Evolutionary conservation across 2,113 vertebrate genomes (phyloP), one percentile per base, ranked within the genome.

Genomic region (Prionailurus bengalensis): DNA sequence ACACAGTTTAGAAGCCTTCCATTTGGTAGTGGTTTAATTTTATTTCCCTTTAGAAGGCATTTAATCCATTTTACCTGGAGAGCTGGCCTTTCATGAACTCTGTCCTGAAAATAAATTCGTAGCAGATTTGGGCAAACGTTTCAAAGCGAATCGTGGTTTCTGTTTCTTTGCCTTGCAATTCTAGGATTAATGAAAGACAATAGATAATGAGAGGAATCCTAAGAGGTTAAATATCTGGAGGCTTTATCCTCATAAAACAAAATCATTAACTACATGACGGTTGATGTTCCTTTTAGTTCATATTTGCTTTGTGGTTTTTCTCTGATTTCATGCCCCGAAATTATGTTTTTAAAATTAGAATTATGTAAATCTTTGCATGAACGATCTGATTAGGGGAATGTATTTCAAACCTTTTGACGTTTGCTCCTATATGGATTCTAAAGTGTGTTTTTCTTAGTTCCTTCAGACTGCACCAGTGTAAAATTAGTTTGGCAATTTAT

Each of bases 11-110:
- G 91, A 88, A 98, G 96, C 71, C 13, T 83, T 90, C 74, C 90
- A 89, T 97, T 98, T 98, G 95, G 95, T 97, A 97, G 83, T 97
- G 68, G 97, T 97, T 98, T 98, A 94, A 97, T 98, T 89, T 97
- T 91, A 80, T 94, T 98, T 98, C 86, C 97, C 96, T 94, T 95
- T 89, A 97, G 96, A 96, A 98, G 55, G 16, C 93, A 91, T 97
- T 98, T 97, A 55, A 98, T 92, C 45, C 19, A 92, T 12, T 96
- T 97, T 98, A 98, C 97, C 97, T 98, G 94, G 95, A 95, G 95
- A 98, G 78, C 94, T 94, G 85, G 84, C 86, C 93, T 97, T 83
- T 78, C 71, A 90, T 95, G 97, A 89, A 92, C 93, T 97, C 96
- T 95, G 53, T 76, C 93, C 93, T 93, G 79, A 96, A 78, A 95